phyloP scores from a whole-genome alignment of 35 echinoderm and acorn worm genomes.

The Eucidaris tribuloides region DNA sequence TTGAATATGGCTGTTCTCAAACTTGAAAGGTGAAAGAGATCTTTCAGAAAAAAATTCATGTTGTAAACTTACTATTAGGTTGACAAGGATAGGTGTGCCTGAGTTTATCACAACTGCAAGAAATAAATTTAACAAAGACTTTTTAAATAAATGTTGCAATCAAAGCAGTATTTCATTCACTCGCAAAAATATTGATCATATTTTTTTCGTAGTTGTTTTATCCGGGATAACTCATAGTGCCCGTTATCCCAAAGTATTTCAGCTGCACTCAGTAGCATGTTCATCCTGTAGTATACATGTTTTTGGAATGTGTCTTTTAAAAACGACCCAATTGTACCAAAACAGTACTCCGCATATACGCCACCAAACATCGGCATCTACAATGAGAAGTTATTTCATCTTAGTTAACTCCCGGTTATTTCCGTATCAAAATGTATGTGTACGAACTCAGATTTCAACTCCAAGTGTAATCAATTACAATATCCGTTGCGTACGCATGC shows the following conservation, averaged over 20 bases:
- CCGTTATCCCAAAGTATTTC: not conserved
- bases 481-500: not conserved
- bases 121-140: not conserved
- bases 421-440: too few species aligned
- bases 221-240: not conserved
- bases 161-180: not conserved
- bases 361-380: too few species aligned
- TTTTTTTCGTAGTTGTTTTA: not conserved
- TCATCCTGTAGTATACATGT: too few species aligned
- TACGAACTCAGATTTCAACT: not conserved
- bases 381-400: too few species aligned
- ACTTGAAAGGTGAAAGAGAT: too few species aligned
- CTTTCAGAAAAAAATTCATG: too few species aligned
- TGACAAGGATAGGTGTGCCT: not conserved
- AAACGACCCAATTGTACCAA: too few species aligned
- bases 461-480: not conserved
- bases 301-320: too few species aligned
- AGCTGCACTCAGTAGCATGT: not conserved
- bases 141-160: not conserved
- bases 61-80: conserved; percentile 10
- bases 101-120: conserved; percentile 9
- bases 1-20: too few species aligned
- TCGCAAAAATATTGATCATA: not conserved
- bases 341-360: too few species aligned
- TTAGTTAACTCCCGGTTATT: too few species aligned